These are phyloP conservation scores for Rhombomys opimus DNA, from an alignment of 2,113 vertebrate genomes.

Conservation along the genomic window DNA sequence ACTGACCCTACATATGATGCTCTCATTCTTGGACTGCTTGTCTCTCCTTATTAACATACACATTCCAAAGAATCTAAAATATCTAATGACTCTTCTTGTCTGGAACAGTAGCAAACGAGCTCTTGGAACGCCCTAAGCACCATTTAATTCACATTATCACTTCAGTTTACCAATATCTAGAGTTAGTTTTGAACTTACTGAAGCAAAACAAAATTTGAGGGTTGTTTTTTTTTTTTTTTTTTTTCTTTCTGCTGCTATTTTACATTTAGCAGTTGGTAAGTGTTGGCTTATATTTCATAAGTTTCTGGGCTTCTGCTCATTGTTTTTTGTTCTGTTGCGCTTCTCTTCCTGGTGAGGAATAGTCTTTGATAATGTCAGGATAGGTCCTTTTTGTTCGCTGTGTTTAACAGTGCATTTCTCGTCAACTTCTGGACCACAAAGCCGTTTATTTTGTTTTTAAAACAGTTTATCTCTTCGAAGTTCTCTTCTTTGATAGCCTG, in stretches of 20 bases:
- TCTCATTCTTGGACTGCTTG: slow-evolving; percentile 8
- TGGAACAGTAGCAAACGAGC: background rate
- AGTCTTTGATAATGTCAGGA: background rate
- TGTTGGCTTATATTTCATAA: background rate
- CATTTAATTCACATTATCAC: background rate
- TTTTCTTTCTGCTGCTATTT: background rate
- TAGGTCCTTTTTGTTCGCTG: background rate
- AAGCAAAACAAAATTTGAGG: background rate
- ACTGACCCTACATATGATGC: background rate
- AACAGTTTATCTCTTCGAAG: background rate
- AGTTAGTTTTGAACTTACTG: background rate
- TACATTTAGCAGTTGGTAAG: background rate
- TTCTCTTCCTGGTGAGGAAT: background rate
- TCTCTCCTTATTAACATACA: background rate
- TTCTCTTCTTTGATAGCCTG: background rate
- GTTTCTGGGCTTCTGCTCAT: background rate
- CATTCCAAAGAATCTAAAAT: slow-evolving; percentile 3
- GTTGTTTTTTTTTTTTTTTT: background rate
- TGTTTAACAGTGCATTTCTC: background rate
- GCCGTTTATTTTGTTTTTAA: background rate
- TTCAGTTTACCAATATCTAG: background rate
- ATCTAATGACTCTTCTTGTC: background rate
- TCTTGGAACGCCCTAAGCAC: background rate
- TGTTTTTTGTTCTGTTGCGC: background rate
- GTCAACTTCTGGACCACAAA: background rate